phyloP scores from a whole-genome alignment of 2,888 invertebrate species.

The Torymus auratus region DNA sequence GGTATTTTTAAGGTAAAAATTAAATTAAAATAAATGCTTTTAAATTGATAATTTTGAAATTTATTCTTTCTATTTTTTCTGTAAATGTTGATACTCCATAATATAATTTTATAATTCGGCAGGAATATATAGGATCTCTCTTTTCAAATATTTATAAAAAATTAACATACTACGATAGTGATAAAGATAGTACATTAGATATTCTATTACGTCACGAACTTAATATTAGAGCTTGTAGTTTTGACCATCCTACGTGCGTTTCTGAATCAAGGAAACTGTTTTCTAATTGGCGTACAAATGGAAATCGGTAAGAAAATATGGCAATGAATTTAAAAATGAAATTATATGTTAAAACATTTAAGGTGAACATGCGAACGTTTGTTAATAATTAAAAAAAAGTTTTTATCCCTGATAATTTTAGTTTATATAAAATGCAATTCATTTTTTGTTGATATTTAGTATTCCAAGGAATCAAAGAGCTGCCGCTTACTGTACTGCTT shows the following conservation, averaged over 20 bases:
- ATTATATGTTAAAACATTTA: too few relatives aligned
- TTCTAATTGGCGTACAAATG: constrained; percentile 71
- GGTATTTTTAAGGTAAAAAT: constrained; percentile 60
- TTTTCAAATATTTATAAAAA: constrained; percentile 77
- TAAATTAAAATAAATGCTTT: too few relatives aligned
- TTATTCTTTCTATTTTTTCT: neutral
- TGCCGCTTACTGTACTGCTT: constrained; percentile 82
- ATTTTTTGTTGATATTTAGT: constrained; percentile 70
- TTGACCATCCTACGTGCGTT: constrained; percentile 79
- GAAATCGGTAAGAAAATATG: constrained; percentile 48
- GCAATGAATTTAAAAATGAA: too few relatives aligned
- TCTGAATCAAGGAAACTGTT: constrained; percentile 75
- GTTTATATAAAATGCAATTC: neutral
- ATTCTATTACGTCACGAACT: constrained; percentile 79
- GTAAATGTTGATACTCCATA: neutral
- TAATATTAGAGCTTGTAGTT: constrained; percentile 80
- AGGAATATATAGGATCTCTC: constrained; percentile 64
- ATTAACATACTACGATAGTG: constrained; percentile 78
- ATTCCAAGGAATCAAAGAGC: constrained; percentile 83
- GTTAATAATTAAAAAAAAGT: neutral
- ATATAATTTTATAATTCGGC: constrained; percentile 35
- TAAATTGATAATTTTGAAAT: too few relatives aligned
- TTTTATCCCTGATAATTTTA: neutral
- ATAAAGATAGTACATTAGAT: constrained; percentile 78
- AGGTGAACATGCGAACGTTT: neutral